Evolutionary conservation across 2,797 vertebrate genomes (phyloP), one percentile per base, ranked within the genome.

Genomic region (Hapalemur alaotrensis): DNA sequence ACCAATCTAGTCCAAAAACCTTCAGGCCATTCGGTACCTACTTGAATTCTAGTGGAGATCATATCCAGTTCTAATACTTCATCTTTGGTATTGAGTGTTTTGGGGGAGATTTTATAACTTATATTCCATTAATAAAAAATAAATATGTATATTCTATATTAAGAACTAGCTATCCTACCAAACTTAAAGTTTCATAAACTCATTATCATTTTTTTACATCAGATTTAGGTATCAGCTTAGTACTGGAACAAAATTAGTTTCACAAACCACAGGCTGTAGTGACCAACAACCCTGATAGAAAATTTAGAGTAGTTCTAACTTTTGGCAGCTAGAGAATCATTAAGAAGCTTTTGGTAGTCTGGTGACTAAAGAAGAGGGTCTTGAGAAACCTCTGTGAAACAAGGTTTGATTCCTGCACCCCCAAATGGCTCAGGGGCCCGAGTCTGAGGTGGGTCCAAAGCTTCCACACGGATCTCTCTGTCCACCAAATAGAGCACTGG

Each of bases 201-300:
- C 76, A 85, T 28, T 79, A 89, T 89, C 6, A 69, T n/a, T 41
- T 87, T 81, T 25, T 65, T 9, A 89, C 30, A 79, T 75, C 20
- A 93, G 52, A 78, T 72, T 94, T 32, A 67, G 12, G 70, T 93
- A 70, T 32, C 22, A 30, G 22, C 32, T 82, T 32, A 93, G 73
- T 89, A 30, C 15, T 46, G 61, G 82, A 86, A 54, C 61, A 17
- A 87, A 91, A 32, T 63, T 30, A 79, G 35, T 96, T 98, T 94
- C 79, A 84, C 30, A 90, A 46, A 61, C 59, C 92, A 89, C 30
- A 15, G 65, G n/a, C 43, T 6, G 30, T 83, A 76, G 54, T 63
- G 46, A 35, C 20, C 38, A 89, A 25, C 0, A 82, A 18, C 52
- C 32, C 25, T 14, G 63, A 84, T 14, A 94, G n/a, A 80, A 91